Percentiles rank a stretch among this genome's conserved stretches.
These are phyloP conservation scores for Hipparchia sbordonii DNA, from an alignment of 2,888 invertebrate genomes.

Conservation along the genomic window DNA sequence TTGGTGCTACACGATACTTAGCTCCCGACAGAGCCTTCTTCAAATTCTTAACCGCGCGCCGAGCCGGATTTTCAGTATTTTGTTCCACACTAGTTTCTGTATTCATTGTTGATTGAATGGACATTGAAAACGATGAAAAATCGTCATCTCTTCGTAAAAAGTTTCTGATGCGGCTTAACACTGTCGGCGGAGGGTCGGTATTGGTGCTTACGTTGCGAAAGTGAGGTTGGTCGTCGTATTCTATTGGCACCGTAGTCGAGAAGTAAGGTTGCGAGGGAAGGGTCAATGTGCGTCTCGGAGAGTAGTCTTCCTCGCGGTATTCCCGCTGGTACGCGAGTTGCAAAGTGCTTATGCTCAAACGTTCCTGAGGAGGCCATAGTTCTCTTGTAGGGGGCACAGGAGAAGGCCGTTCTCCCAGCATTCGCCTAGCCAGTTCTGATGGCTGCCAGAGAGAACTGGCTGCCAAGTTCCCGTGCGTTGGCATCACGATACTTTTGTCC, in stretches of 20 bases:
- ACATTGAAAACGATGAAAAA: constrained; percentile 52
- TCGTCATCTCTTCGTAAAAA: constrained; percentile 57
- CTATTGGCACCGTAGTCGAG: constrained; percentile 51
- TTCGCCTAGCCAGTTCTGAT: constrained; percentile 73
- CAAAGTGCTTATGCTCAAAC: constrained; percentile 73
- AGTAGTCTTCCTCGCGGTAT: constrained; percentile 54
- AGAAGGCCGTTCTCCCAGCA: constrained; percentile 74
- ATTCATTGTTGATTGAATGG: constrained; percentile 61
- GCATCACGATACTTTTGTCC: constrained; percentile 67
- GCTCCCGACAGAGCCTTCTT: constrained; percentile 68
- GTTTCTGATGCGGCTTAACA: constrained; percentile 55
- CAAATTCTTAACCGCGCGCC: constrained; percentile 62
- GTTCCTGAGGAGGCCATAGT: constrained; percentile 64
- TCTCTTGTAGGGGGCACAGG: constrained; percentile 75
- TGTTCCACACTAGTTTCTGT: constrained; percentile 61
- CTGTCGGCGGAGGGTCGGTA: constrained; percentile 67
- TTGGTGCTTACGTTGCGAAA: constrained; percentile 74
- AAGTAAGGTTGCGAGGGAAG: constrained; percentile 60
- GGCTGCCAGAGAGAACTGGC: constrained; percentile 79
- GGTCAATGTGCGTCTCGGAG: constrained; percentile 62
- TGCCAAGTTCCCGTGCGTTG: constrained; percentile 75
- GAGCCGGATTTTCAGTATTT: constrained; percentile 60
- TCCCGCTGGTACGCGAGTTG: constrained; percentile 72
- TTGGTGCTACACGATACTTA: constrained; percentile 70
- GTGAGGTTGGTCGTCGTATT: constrained; percentile 53